Evolutionary conservation across 64 coral and sea anemone genomes (phyloP), one percentile per base, ranked within the genome.

Genomic region (Porites lutea): DNA sequence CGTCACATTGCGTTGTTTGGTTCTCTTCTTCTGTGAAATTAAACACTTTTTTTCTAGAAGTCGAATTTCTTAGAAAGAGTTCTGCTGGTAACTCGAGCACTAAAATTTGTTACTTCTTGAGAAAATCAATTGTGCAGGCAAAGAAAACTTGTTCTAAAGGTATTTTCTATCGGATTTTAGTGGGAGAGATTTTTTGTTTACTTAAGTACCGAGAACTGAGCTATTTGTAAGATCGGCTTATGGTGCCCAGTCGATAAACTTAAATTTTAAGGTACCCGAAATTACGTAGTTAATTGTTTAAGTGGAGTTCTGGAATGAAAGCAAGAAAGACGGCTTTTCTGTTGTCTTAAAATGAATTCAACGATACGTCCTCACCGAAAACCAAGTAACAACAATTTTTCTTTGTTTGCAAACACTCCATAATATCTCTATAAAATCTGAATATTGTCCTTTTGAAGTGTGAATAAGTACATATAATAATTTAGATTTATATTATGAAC

Each of bases 401-500:
- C 81, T 84, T 84, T 68, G 81, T 84, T 84, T 68, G 63, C 81
- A 75, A 83, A 83, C 74, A 78, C 58, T 65, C 45, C 61, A 78
- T 78, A 75, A 87, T 92, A 79, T 92, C 72, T 87, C 75, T 87
- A 87, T 74, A 73, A 87, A 84, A 84, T 84, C 81, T 54, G 91
- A 92, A 76, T 61, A 87, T 85, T 92, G 82, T 51, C 82, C 91
- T 92, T 97, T 91, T 89, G 88, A 94, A 94, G 95, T 97, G 95
- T 94, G 95, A 97, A 97, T 97, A 97, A 97, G 95, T 97, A 97
- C 95, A 97, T 94, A 97, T 91, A 91, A 94, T 94, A 94, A 97
- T 94, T 97, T 97, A 97, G 95, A 97, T 97, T 97, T 97, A 97
- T 97, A 97, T 97, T 97, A 97, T 94, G 90, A 92, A 97, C 95